Evolutionary conservation across 2,113 vertebrate genomes (phyloP), one percentile per base, ranked within the genome.

Genomic region (Hyaena hyaena): DNA sequence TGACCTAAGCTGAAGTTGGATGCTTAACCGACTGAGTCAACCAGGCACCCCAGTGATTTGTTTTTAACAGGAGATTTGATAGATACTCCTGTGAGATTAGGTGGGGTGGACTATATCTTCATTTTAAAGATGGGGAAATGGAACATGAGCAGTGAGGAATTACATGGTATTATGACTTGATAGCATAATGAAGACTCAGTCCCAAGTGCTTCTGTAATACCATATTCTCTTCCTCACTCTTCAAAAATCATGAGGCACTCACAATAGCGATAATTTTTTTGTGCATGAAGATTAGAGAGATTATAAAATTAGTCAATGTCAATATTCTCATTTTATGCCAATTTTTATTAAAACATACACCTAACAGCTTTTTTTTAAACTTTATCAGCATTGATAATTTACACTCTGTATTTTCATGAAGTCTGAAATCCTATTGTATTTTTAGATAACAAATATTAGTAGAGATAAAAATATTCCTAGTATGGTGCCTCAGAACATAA

Each of bases 401-500:
- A 90, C 35, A 76, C 16, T 92, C 26, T 15, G 2, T 73, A 91
- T 90, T 84, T 93, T 77, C 87, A 91, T 79, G 11, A 4, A 66
- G 26, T 90, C 23, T 76, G 15, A 82, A 93, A 74, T 69, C 39
- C 58, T 16, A 68, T n/a, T 84, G 50, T 95, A 35, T 24, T 88
- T 95, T 85, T 31, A 71, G 23, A 89, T n/a, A 88, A 77, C 65
- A 94, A 96, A 82, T 45, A 86, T 69, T 87, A 53, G 39, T 63
- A 77, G 35, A 85, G 33, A 90, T 81, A 87, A 90, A 81, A 96
- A 39, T 95, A 35, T 76, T 95, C 89, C 90, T 69, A 96, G 45
- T 80, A 80, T 17, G 71, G 45, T 45, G 16, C 50, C 88, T 82
- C 28, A 48, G 69, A 11, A 69, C 7, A 43, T 89, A 86, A 85